A percentile compares a stretch with the other conserved stretches of the same genome.
Conservation (phyloP, 2,113 vertebrate species). For the Bujurquina vittata region DNA sequence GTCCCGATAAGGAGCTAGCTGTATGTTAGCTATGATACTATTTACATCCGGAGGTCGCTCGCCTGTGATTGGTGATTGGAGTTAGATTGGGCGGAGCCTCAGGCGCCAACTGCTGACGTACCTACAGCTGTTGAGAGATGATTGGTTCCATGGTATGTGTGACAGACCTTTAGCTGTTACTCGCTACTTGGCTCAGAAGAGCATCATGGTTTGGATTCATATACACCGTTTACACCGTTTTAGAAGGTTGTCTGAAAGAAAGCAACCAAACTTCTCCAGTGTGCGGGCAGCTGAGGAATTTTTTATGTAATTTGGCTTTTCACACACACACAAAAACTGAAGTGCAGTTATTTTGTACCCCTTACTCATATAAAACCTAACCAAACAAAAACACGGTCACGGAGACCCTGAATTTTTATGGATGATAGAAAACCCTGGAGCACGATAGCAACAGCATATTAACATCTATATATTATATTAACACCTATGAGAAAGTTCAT, state of each 20-base stretch:
- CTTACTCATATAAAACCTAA: neutral
- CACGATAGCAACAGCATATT: too few relatives aligned
- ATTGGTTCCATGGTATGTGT: neutral
- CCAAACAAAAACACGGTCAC: neutral
- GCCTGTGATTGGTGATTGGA: neutral
- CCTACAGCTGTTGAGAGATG: neutral
- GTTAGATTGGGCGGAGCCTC: neutral
- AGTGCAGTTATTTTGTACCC: neutral
- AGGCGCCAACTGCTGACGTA: neutral
- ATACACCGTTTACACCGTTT: neutral
- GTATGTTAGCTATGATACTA: neutral
- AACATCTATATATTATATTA: too few relatives aligned
- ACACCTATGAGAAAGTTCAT: too few relatives aligned
- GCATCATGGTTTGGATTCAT: too few relatives aligned
- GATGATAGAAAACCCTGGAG: too few relatives aligned
- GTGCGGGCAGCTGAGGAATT: neutral
- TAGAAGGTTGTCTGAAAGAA: neutral
- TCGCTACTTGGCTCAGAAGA: neutral
- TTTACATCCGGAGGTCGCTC: constrained; percentile 24
- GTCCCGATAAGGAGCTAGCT: neutral
- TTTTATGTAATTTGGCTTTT: neutral
- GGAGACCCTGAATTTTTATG: too few relatives aligned
- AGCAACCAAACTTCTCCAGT: neutral
- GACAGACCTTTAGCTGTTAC: neutral
- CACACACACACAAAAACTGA: neutral